A percentile compares a stretch with the other conserved stretches of the same genome.
phyloP scores from a whole-genome alignment of 2,888 invertebrate species.

The Rhynchonema sp. region DNA sequence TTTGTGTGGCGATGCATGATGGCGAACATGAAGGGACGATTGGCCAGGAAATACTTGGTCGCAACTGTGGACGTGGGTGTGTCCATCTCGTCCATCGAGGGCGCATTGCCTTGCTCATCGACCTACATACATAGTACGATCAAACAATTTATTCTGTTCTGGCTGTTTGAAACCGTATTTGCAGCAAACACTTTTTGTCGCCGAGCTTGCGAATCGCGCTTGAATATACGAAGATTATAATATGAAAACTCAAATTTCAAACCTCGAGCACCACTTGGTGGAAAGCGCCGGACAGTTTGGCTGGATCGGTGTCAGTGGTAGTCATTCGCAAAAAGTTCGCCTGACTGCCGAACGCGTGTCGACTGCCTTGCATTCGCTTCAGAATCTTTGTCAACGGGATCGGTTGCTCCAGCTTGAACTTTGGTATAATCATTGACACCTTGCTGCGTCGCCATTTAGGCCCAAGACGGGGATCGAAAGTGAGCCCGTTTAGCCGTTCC shows the following conservation, averaged over 20 bases:
- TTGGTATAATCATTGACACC: not conserved
- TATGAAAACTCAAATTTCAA: not conserved
- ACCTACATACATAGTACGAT: too few relatives aligned
- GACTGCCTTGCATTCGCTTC: conserved; percentile 1
- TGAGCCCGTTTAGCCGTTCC: not conserved
- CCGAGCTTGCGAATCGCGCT: not conserved
- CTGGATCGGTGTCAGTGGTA: not conserved
- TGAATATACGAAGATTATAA: too few relatives aligned
- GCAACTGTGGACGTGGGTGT: too few relatives aligned
- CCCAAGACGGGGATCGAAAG: too few relatives aligned
- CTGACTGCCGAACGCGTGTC: not conserved
- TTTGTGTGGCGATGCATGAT: not conserved
- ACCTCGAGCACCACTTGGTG: conserved; percentile 7
- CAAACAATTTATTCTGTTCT: too few relatives aligned
- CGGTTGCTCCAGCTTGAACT: conserved; percentile 2
- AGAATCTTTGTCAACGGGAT: conserved; percentile 2
- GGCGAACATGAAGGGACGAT: not conserved
- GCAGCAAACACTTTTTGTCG: not conserved
- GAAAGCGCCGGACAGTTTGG: conserved; percentile 5
- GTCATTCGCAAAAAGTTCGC: conserved; percentile 5
- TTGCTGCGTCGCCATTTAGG: not conserved
- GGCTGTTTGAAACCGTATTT: too few relatives aligned
- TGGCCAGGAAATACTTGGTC: not conserved
- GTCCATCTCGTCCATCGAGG: too few relatives aligned
- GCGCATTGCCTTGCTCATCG: too few relatives aligned